phyloP scores from a whole-genome alignment of 2,888 invertebrate genomes.

The Microchrysa polita region DNA sequence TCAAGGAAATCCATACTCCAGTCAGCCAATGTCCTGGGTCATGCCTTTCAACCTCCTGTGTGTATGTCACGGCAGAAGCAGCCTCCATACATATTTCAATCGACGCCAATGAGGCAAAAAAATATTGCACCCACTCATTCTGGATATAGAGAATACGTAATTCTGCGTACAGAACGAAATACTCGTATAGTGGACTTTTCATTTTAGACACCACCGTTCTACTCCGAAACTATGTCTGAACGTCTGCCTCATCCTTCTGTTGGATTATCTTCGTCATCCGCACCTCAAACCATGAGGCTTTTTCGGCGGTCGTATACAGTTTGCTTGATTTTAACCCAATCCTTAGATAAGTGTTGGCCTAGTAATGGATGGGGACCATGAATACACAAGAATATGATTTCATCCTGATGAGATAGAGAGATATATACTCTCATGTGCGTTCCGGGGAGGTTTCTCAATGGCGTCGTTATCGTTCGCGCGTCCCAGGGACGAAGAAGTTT shows the following conservation, averaged over 20 bases:
- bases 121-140: conserved; percentile 5
- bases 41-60: no score
- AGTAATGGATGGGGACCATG: conserved; percentile 18
- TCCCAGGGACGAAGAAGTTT: conserved; percentile 9
- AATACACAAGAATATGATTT: conserved; percentile 31
- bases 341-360: no score
- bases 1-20: no score
- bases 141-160: no score
- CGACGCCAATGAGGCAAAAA: conserved; percentile 25
- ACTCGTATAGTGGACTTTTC: conserved; percentile 22
- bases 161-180: conserved; percentile 22
- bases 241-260: no score
- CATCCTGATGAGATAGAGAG: conserved; percentile 15
- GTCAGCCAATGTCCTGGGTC: no score
- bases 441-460: conserved; percentile 10
- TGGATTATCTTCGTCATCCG: no score
- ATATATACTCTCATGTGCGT: conserved; percentile 29
- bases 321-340: neutral
- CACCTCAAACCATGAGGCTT: no score
- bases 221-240: no score
- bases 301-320: neutral
- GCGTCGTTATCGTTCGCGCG: conserved; percentile 14
- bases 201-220: conserved; percentile 7
- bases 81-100: neutral
- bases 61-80: no score